Evolutionary conservation across 2,797 vertebrate species (phyloP), one percentile per base, ranked within the genome.

Genomic region (Brachyrhaphis roseni): DNA sequence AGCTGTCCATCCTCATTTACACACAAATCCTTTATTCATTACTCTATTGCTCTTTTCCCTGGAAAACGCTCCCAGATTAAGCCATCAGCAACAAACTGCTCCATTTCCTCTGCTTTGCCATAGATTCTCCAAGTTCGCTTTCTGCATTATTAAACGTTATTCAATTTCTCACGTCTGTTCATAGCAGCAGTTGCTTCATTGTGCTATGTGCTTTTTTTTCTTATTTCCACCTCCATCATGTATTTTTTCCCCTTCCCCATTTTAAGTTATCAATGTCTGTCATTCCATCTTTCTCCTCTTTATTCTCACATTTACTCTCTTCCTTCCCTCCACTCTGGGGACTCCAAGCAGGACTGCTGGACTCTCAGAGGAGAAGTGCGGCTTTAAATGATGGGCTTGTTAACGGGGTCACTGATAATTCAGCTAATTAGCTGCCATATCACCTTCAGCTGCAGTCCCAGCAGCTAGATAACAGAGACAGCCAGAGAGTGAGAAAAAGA

Each of bases 381-480:
- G 86, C 88, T 93, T 93, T 92, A 94, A 95, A 94, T 90, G 91
- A 92, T 85, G 85, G 84, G 86, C 91, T 94, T 86, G 91, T 93
- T 93, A 95, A 94, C 86, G 79, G 88, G 94, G 93, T 94, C 94
- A 93, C 91, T 91, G 92, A 94, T 93, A 90, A 95, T 94, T 94
- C 92, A 82, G 88, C 92, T 95, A 93, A 94, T 95, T 95, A 94
- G 92, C 91, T 88, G 89, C 86, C 82, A 73, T 88, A 93, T 94
- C 92, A 95, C 93, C 91, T 92, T 93, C 86, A 95, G 92, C 92
- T 91, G 88, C 31, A 7, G 84, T 88, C 90, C 86, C 91, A 88
- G 88, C 82, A 89, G 91, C 86, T 34, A 85, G 88, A 91, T 89
- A 85, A 86, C 77, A 75, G 71, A 88, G 78, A 74, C 36, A 55